These are phyloP conservation scores for Pristionchus pacificus DNA, from an alignment of 1,140 invertebrate genomes.

Conservation along the genomic window DNA sequence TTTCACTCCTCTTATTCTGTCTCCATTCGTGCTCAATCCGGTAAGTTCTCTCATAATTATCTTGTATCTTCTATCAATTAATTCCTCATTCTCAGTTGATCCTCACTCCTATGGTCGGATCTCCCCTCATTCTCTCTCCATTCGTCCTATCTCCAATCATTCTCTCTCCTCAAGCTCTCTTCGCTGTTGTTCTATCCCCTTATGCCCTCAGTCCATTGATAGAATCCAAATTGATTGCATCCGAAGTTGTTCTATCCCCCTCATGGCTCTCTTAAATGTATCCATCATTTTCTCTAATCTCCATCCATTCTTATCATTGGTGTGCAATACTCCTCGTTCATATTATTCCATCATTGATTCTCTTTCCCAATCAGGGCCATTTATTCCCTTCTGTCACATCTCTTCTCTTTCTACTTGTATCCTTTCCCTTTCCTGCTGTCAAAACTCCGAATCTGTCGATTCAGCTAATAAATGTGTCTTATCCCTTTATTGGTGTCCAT, in stretches of 20 bases:
- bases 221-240: conserved; percentile 32
- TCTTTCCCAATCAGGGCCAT: background rate
- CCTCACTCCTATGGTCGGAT: conserved; percentile 35
- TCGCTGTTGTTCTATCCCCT: conserved; percentile 47
- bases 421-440: too few relatives aligned
- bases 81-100: conserved; percentile 38
- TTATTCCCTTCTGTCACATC: too few relatives aligned
- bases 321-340: background rate
- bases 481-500: too few relatives aligned
- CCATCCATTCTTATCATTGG: background rate
- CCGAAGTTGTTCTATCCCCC: conserved; percentile 45
- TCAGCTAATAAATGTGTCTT: too few relatives aligned
- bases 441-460: too few relatives aligned
- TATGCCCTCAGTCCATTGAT: conserved; percentile 49
- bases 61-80: conserved; percentile 36
- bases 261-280: conserved; percentile 41
- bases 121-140: conserved; percentile 38
- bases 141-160: conserved; percentile 44
- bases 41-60: conserved; percentile 22
- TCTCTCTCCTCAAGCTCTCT: conserved; percentile 43
- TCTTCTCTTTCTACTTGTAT: too few relatives aligned
- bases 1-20: conserved; percentile 35
- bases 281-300: background rate
- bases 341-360: background rate
- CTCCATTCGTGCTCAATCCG: background rate